phyloP scores from a whole-genome alignment of 2,797 vertebrate species.

The Acanthis flammea region DNA sequence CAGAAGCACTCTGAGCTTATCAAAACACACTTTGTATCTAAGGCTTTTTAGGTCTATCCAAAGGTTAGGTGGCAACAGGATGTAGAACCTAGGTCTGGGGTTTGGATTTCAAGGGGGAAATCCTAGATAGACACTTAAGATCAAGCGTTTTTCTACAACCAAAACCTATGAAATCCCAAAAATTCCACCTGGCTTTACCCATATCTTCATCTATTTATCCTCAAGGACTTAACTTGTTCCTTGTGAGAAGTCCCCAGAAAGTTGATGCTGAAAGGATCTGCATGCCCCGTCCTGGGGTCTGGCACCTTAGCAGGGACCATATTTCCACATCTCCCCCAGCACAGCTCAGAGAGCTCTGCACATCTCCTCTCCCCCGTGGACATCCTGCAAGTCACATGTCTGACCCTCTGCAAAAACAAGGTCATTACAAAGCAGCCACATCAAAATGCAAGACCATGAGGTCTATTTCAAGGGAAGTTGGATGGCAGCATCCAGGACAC shows the following conservation, averaged over 20 bases:
- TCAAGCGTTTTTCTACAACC: neutral
- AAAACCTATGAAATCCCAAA: neutral
- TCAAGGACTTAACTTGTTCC: neutral
- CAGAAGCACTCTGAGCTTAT: neutral
- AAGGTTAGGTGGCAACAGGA: neutral
- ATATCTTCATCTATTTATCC: neutral
- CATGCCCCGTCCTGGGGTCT: rapidly evolving
- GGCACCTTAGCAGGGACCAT: rapidly evolving
- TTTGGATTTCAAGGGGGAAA: neutral
- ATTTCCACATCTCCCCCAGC: neutral
- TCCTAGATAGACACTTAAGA: no score
- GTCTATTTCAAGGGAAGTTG: slow-evolving; percentile 63
- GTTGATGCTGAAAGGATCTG: neutral
- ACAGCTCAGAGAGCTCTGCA: rapidly evolving
- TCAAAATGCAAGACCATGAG: slow-evolving; percentile 1
- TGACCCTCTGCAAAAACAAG: neutral
- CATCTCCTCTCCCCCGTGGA: neutral
- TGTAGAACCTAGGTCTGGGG: neutral
- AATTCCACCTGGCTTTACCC: neutral
- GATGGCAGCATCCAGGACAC: slow-evolving; percentile 56
- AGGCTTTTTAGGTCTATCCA: neutral
- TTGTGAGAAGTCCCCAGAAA: neutral
- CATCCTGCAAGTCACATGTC: neutral
- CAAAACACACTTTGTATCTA: neutral
- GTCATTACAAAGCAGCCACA: neutral